A percentile compares a stretch with the other conserved stretches of the same genome.
Evolutionary conservation across 2,888 invertebrate species (phyloP).

Genomic region (Congeria kusceri): DNA sequence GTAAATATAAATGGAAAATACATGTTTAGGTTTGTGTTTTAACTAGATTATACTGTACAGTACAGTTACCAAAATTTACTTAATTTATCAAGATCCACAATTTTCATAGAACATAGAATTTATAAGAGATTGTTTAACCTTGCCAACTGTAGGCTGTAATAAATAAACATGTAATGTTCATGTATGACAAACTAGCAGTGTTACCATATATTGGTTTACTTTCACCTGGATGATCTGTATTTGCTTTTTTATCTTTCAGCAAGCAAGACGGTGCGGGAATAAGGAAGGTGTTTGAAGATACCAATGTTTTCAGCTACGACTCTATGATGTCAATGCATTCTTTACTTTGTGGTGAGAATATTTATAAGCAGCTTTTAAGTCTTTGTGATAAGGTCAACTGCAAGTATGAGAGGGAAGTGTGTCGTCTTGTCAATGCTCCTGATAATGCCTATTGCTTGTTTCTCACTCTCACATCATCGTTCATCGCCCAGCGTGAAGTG

Average conservation of each 20-base stretch:
- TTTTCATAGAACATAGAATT: no score
- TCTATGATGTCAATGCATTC: not conserved
- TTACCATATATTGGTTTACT: no score
- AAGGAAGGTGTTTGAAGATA: constrained; percentile 10
- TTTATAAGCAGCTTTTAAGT: constrained; percentile 9
- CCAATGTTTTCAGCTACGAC: not conserved
- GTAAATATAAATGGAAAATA: no score
- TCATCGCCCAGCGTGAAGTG: constrained; percentile 21
- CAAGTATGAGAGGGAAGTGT: constrained; percentile 31
- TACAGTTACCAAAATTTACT: no score
- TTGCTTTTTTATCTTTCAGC: constrained; percentile 23
- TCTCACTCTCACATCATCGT: constrained; percentile 28
- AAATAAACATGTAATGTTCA: no score
- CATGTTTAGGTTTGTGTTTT: no score
- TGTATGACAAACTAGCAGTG: no score
- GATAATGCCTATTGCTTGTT: constrained; percentile 18
- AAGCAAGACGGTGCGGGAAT: constrained; percentile 32
- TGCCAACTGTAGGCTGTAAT: no score
- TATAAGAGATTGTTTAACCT: no score
- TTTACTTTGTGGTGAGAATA: constrained; percentile 4
- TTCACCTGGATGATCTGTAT: no score
- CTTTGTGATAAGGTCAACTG: constrained; percentile 33
- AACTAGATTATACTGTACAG: no score
- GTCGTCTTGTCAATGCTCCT: constrained; percentile 10
- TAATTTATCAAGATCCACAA: no score